Percentiles rank a stretch among this genome's conserved stretches.
Evolutionary conservation across 1,140 invertebrate species (phyloP).

Genomic region (Meloidogyne exigua): DNA sequence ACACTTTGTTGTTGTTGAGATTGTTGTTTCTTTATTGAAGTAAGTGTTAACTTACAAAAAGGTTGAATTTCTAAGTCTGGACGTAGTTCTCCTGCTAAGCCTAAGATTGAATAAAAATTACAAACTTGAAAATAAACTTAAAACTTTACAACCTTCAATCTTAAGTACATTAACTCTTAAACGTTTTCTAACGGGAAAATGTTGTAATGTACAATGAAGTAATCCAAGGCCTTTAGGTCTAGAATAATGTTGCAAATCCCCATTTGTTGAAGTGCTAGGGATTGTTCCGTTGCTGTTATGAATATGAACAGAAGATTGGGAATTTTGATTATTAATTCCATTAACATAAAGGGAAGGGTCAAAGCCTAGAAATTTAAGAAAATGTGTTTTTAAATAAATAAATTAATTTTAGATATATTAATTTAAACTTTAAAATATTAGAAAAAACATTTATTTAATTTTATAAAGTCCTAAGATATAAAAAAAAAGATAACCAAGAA

Average conservation of each 20-base stretch:
- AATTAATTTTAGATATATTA: too few relatives aligned
- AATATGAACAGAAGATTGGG: background rate
- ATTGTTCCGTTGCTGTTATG: background rate
- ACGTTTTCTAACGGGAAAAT: conserved; percentile 63
- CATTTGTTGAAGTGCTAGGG: conserved; percentile 39
- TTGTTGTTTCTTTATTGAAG: conserved; percentile 49
- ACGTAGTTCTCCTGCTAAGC: conserved; percentile 59
- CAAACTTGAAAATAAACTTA: conserved; percentile 26
- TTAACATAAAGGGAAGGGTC: conserved; percentile 53
- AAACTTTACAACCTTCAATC: conserved; percentile 55
- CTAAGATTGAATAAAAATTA: conserved; percentile 30
- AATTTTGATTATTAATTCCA: background rate
- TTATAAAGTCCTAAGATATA: background rate
- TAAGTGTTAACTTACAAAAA: conserved; percentile 58
- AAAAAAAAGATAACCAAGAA: conserved; percentile 13
- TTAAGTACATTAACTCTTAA: conserved; percentile 57
- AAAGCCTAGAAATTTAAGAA: conserved; percentile 45
- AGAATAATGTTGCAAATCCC: conserved; percentile 37
- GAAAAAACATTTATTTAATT: too few relatives aligned
- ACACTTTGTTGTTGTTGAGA: conserved; percentile 52
- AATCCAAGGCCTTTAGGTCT: conserved; percentile 59
- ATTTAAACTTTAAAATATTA: too few relatives aligned
- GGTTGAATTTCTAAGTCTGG: conserved; percentile 62
- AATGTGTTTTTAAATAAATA: background rate
- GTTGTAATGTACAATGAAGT: conserved; percentile 58